Base-by-base conservation (phyloP, 2,113 vertebrate species). In the Hypomesus transpacificus region DNA sequence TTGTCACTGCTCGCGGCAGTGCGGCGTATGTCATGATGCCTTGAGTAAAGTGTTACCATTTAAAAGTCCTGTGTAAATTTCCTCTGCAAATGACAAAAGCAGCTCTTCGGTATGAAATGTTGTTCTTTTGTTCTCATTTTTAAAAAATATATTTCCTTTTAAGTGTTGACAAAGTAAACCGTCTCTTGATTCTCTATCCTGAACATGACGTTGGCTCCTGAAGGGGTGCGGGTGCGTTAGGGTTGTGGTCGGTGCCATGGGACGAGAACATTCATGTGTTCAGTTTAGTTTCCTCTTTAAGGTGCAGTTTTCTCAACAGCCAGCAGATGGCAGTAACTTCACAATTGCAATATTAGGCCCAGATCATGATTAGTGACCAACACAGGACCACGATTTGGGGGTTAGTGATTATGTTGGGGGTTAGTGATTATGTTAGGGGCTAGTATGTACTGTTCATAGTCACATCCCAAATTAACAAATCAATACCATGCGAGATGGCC, bases 61-160 rank as follows among this genome's bases (percentile, higher is more conserved):
- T 88, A 70, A 69, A 18, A 83, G 86, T 89, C 84, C 92, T 95
- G 92, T 92, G 88, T 95, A 93, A 92, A 94, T 89, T 93, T 93
- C 86, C 93, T 96, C 95, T 97, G 94, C 94, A 94, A 95, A 96
- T 94, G 93, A 92, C 92, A 91, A 85, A 94, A 85, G 85, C 89
- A 93, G 93, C 93, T 94, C 91, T 92, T 94, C 90, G 93, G 90
- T 94, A 93, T 95, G 94, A 96, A 93, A 86, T 84, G 85, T 87
- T 82, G 68, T 84, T 86, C 56, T 75, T 75, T 9, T 87, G 82
- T 87, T 80, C 31, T 86, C 93, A 94, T 92, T 93, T 96, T 95
- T 94, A 92, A 91, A 88, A 94, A 93, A 96, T 96, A 98, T 94
- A 97, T 93, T 97, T 98, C 91, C 93, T 96, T 97, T 98, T 94